Conservation (phyloP, 2,113 vertebrate species). For the Amphiprion ocellaris region DNA sequence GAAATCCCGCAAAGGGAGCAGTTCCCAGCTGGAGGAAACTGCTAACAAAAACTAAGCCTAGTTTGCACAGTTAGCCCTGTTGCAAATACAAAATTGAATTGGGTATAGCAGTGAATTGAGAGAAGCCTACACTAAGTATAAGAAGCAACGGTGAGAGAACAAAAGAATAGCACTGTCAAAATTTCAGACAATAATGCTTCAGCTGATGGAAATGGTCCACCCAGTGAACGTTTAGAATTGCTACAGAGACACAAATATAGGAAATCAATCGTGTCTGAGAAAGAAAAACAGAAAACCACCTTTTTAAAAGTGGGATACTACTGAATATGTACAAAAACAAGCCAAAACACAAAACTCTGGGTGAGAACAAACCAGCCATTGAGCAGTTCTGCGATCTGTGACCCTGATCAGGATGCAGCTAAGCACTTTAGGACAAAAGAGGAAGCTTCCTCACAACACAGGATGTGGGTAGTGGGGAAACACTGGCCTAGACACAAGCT, state of each 20-base stretch:
- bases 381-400: slow-evolving; percentile 59
- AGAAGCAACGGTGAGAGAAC: background rate
- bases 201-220: background rate
- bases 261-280: background rate
- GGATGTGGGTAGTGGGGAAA: slow-evolving; percentile 76
- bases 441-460: slow-evolving; percentile 81
- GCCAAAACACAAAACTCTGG: slow-evolving; percentile 19
- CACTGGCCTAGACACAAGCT: slow-evolving; percentile 58
- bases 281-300: background rate
- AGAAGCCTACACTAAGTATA: background rate
- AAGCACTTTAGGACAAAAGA: slow-evolving; percentile 75
- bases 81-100: slow-evolving; percentile 9
- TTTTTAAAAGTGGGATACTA: background rate
- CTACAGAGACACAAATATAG: background rate
- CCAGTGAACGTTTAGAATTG: background rate
- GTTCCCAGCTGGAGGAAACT: slow-evolving; percentile 4
- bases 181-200: background rate
- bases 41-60: slow-evolving; percentile 4
- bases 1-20: slow-evolving; percentile 4
- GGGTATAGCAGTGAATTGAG: too few species aligned
- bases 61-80: background rate
- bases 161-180: background rate
- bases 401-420: slow-evolving; percentile 80
- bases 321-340: slow-evolving; percentile 35
- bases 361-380: slow-evolving; percentile 60